Evolutionary conservation across 2,113 vertebrate genomes (phyloP), one percentile per base, ranked within the genome.

Genomic region (Percopsis transmontana): DNA sequence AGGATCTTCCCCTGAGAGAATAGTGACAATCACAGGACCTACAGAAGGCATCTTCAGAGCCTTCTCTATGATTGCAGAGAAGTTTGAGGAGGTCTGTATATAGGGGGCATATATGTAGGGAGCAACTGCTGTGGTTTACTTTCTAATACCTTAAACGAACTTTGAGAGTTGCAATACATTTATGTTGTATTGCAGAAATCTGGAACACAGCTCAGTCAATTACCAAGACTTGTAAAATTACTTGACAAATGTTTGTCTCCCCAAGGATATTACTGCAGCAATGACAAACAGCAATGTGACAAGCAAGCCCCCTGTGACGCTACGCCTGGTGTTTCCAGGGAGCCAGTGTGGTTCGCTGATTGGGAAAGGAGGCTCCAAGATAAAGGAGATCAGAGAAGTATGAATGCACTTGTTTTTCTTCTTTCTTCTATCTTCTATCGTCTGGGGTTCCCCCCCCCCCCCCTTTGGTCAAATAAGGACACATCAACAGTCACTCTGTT

Each of bases 341-440:
- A 96, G 95, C 77, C 95, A 97, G 67, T 97, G 95, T 62, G 95
- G 95, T 63, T 97, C 95, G 5, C 93, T 97, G 71, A 97, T 97
- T 85, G 95, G 95, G 70, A 97, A 97, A 93, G 95, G 95, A 85
- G 95, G 95, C 47, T 97, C 95, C 58, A 97, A 97, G 90, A 97
- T 97, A 87, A 96, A 96, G 88, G 95, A 97, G 91, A 97, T 97
- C 90, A 90, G 95, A 87, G 95, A 96, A 94, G 95, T 97, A 93
- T 79, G 83, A 66, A 53, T 47, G 7, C 14, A 4, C 3, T 33
- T 15, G 1, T 18, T 11, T 61, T 50, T 54, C 50, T 11, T 21
- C 50, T 60, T 66, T 3, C 0, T 48, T 48, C 8, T 23, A 24
- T 20, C 15, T 21, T 77, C 57, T 66, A 66, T 24, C 15, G 39